Evolutionary conservation across 2,888 invertebrate species (phyloP).

Genomic region (Priocnemis perturbator): DNA sequence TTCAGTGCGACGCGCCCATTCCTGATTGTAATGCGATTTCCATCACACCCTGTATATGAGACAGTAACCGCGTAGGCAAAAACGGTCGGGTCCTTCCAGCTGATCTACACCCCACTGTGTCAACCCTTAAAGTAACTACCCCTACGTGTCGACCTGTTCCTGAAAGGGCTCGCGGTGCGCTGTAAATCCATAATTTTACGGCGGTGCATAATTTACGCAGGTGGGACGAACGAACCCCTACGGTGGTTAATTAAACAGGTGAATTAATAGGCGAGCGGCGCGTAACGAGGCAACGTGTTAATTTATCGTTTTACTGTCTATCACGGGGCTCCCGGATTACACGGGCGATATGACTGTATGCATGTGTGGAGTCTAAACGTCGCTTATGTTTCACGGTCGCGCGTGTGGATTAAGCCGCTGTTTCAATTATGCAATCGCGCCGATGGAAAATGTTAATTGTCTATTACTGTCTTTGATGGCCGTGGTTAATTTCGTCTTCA

Average conservation of each 20-base stretch:
- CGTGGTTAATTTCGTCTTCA: not conserved
- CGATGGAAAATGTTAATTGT: too few species aligned
- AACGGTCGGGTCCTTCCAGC: not conserved
- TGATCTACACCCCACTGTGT: slow-evolving; percentile 1
- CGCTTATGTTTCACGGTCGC: too few species aligned
- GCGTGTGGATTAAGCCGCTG: too few species aligned
- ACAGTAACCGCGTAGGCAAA: too few species aligned
- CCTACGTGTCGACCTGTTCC: not conserved
- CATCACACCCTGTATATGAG: too few species aligned
- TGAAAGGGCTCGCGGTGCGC: not conserved
- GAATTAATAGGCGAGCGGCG: not conserved
- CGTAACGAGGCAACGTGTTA: slow-evolving; percentile 4
- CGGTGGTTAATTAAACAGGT: slow-evolving; percentile 3
- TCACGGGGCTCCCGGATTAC: not conserved
- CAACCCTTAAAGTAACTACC: slow-evolving; percentile 7
- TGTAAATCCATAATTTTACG: slow-evolving; percentile 8
- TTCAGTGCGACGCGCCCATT: too few species aligned
- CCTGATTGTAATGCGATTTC: too few species aligned
- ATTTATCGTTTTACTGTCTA: slow-evolving; percentile 5
- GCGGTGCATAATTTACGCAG: slow-evolving; percentile 1
- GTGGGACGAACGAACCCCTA: not conserved
- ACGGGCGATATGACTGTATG: too few species aligned
- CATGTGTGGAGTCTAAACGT: too few species aligned
- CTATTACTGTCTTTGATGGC: too few species aligned
- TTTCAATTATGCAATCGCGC: too few species aligned